A percentile compares a stretch with the other conserved stretches of the same genome.
Conservation (phyloP, 2,113 vertebrate genomes). For the Sterrhoptilus dennistouni region DNA sequence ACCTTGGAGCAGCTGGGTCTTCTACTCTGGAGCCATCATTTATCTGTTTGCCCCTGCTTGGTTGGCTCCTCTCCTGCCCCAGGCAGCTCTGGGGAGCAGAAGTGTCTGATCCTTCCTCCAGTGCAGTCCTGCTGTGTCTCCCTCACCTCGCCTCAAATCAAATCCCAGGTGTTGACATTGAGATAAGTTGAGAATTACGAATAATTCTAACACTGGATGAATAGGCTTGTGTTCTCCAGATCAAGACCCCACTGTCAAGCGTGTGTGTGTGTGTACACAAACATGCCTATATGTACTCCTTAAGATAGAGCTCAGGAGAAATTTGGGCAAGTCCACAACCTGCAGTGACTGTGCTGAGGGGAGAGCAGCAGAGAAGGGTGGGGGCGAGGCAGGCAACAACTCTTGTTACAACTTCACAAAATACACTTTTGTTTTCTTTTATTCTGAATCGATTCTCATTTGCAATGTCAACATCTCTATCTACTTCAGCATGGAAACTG, state of each 20-base stretch:
- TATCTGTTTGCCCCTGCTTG: background rate
- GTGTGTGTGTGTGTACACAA: background rate
- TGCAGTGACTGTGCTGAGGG: background rate
- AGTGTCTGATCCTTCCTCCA: background rate
- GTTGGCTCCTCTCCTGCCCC: accelerated
- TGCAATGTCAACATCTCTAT: slow-evolving; percentile 76
- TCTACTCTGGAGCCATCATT: background rate
- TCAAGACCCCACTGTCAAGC: slow-evolving; percentile 10
- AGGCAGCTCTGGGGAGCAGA: background rate
- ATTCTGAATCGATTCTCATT: slow-evolving; percentile 66
- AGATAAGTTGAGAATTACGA: slow-evolving; percentile 46
- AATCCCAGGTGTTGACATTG: slow-evolving; percentile 14
- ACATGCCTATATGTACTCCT: background rate
- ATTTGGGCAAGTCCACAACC: background rate
- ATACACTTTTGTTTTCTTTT: slow-evolving; percentile 53
- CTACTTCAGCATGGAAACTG: slow-evolving; percentile 68
- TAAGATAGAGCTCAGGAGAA: background rate
- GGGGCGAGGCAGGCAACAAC: background rate
- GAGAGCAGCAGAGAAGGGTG: background rate
- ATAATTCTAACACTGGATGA: slow-evolving; percentile 24
- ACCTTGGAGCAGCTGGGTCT: background rate
- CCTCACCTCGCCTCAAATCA: background rate
- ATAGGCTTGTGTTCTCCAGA: slow-evolving; percentile 47
- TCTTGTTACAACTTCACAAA: background rate
- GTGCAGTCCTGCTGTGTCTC: background rate